A percentile compares a stretch with the other conserved stretches of the same genome.
phyloP scores from a whole-genome alignment of 2,797 vertebrate genomes.

The Hippopotamyrus pictus region DNA sequence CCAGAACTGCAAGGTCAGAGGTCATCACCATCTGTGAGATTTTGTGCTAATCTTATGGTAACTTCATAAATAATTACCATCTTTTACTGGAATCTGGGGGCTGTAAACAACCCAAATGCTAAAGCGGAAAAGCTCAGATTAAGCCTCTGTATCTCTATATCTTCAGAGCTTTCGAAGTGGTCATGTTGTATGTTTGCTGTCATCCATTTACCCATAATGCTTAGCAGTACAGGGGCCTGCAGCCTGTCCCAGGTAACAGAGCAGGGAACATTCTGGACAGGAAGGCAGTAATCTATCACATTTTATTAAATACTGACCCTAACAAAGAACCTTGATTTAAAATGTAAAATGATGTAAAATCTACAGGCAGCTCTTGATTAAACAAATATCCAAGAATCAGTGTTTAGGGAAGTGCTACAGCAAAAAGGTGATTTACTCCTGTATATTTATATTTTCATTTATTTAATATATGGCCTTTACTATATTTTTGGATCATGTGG shows the following conservation, averaged over 20 bases:
- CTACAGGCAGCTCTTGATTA: neutral
- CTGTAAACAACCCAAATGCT: neutral
- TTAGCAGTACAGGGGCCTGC: neutral
- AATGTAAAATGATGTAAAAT: neutral
- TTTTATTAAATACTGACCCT: neutral
- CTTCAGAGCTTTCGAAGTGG: neutral
- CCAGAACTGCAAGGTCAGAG: conserved; percentile 63
- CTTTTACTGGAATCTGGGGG: neutral
- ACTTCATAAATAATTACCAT: neutral
- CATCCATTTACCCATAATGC: neutral
- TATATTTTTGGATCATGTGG: neutral
- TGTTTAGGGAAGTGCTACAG: neutral
- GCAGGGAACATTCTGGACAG: neutral
- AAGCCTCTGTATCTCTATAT: neutral
- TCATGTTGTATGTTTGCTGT: neutral
- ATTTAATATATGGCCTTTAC: neutral
- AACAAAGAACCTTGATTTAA: neutral
- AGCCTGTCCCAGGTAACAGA: neutral
- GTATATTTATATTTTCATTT: neutral
- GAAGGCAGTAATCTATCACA: neutral
- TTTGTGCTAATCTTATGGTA: neutral
- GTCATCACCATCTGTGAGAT: neutral
- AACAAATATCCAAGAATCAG: neutral
- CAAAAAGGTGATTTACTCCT: neutral
- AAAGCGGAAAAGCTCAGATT: neutral